Percentiles rank a stretch among this genome's conserved stretches.
These are phyloP conservation scores for Pitta sordida DNA, from an alignment of 2,113 vertebrate species.

Conservation along the genomic window DNA sequence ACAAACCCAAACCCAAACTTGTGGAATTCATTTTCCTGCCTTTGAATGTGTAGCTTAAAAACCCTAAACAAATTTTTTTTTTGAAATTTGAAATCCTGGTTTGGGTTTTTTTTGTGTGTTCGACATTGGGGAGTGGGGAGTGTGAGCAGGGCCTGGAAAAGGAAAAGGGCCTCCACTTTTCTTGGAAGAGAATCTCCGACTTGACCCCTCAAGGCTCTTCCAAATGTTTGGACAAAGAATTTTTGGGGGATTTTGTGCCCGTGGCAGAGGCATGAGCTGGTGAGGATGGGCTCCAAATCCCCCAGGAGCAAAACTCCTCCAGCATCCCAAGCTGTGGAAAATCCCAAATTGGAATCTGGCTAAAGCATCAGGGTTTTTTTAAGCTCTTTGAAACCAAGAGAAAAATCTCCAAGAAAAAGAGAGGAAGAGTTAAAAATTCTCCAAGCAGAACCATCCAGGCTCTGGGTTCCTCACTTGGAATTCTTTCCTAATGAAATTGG, in stretches of 20 bases:
- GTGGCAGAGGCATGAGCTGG: neutral
- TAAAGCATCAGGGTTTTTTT: neutral
- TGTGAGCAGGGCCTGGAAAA: too few species aligned
- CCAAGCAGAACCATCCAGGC: constrained; percentile 37
- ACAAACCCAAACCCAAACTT: neutral
- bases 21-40: neutral
- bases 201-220: neutral
- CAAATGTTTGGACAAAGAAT: neutral
- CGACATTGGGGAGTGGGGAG: too few species aligned
- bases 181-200: neutral
- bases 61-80: constrained; percentile 7
- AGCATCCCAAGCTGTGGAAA: neutral
- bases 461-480: constrained; percentile 24
- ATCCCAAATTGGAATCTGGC: neutral
- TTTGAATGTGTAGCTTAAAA: neutral
- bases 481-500: constrained; percentile 57
- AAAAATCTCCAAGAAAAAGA: neutral
- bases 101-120: too few species aligned
- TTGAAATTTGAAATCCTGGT: too few species aligned
- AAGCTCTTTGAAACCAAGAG: neutral
- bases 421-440: neutral
- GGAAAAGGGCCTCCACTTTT: neutral
- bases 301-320: neutral
- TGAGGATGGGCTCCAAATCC: neutral
- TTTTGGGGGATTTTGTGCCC: neutral